Evolutionary conservation across 2,113 vertebrate genomes (phyloP), one percentile per base, ranked within the genome.

Genomic region (Oostethus manadensis): DNA sequence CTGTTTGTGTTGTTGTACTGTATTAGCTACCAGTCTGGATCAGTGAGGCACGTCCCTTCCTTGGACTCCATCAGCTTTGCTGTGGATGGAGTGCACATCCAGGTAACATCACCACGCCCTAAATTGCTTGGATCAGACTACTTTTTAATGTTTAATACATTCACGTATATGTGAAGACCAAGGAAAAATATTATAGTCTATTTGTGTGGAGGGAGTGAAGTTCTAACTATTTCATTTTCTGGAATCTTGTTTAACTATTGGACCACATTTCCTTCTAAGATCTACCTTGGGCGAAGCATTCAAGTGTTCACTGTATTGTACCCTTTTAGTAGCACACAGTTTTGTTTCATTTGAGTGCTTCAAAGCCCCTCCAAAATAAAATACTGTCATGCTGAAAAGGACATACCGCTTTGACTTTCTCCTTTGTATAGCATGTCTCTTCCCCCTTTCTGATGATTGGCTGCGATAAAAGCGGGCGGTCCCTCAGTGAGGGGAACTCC

Each of bases 1-100:
- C 3, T 10, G 4, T 64, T 54, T 59, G 10, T 68, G 47, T 61
- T 20, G 70, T 38, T 18, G 9, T 35, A 51, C 35, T 6, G 1
- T 16, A 87, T 84, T 82, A 90, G 71, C 66, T 92, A 91, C 67
- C 83, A 89, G 65, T 77, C 78, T 43, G 81, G 85, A 43, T 89
- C 88, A 17, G 87, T 91, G 56, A 84, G 90, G 29, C 91, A 90
- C 3, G 89, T 91, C 15, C 90, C 91, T 11, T 92, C 90, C 3
- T 61, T 93, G 79, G 90, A 93, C 80, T 91, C 91, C 0, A 91
- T 92, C 82, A 88, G 86, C 62, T 87, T 85, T 46, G 84, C 90
- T 20, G 80, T 90, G 44, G 91, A 92, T 33, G 84, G 88, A 5
- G 76, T 90, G 3, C 88, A 90, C 76, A 60, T 89, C 15, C 88